Conservation (phyloP, 2,113 vertebrate species). For the Pampusana beccarii region DNA sequence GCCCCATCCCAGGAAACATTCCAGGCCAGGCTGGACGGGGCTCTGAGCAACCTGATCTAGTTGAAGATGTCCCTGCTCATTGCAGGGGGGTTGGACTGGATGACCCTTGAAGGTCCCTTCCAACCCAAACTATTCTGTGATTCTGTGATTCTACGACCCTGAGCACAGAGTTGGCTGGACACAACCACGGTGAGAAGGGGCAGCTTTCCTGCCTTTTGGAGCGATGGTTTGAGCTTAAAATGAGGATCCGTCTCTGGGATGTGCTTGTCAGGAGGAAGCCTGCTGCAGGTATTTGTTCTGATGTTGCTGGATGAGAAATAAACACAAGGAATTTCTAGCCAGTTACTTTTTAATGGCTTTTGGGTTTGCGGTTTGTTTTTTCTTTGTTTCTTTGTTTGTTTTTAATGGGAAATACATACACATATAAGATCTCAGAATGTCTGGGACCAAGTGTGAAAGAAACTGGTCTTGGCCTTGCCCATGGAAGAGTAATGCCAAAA, state of each 20-base stretch:
- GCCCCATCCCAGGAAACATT: too few species aligned
- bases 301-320: background rate
- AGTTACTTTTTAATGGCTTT: background rate
- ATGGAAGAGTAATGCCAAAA: background rate
- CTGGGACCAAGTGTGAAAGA: background rate
- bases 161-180: background rate
- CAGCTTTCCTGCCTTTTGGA: background rate
- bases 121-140: too few species aligned
- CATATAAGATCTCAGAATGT: background rate
- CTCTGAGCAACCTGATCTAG: too few species aligned
- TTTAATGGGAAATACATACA: background rate
- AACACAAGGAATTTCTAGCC: background rate
- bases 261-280: background rate
- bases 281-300: background rate
- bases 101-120: too few species aligned
- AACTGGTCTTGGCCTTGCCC: background rate
- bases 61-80: too few species aligned
- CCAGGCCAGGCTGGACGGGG: too few species aligned
- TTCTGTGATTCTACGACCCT: background rate
- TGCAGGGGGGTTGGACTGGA: too few species aligned
- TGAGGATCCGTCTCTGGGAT: background rate
- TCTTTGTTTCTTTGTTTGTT: too few species aligned
- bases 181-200: fast-evolving
- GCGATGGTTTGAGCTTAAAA: background rate
- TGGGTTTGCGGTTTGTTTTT: too few species aligned